Evolutionary conservation across 2,113 vertebrate species (phyloP), one percentile per base, ranked within the genome.

Genomic region (Epinephelus moara): DNA sequence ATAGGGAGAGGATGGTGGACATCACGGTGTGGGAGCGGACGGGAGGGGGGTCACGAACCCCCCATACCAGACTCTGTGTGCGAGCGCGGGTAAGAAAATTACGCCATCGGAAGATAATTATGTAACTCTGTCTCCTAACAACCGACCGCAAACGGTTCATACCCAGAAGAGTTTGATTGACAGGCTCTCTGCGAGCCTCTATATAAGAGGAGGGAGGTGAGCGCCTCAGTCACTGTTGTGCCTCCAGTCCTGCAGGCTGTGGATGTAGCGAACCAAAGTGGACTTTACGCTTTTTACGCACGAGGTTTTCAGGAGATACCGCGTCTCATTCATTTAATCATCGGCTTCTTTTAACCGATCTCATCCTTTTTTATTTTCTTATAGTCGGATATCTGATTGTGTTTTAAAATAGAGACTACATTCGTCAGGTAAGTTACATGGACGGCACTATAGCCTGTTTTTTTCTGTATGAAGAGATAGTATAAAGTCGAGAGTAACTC

Each of bases 101-200:
- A 93, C 85, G 89, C 81, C 91, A 87, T 92, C 89, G 89, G 93
- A 95, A 93, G 90, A 93, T 89, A 91, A 91, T 94, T 94, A 77
- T 95, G 96, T 96, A 96, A 96, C 84, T 75, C 37, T 87, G 89
- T 89, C 84, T 83, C 91, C 57, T 78, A 92, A 93, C 92, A 81
- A 86, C 84, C 69, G 87, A 86, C 89, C 81, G 76, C 87, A 88
- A 84, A 87, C 87, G 53, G 90, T 81, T 89, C 90, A 88, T 81
- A 90, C 68, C 33, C 45, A 62, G 56, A 59, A 21, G 45, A 47
- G 68, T 80, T 66, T 96, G 96, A 96, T 85, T 96, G 96, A 96
- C 96, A 95, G 93, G 86, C 63, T 62, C 76, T 37, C 47, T 17
- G 85, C 79, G 55, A 71, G 81, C 75, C 86, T 52, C 92, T 92